phyloP scores from a whole-genome alignment of 2,113 vertebrate genomes.

The Lasiurus borealis region DNA sequence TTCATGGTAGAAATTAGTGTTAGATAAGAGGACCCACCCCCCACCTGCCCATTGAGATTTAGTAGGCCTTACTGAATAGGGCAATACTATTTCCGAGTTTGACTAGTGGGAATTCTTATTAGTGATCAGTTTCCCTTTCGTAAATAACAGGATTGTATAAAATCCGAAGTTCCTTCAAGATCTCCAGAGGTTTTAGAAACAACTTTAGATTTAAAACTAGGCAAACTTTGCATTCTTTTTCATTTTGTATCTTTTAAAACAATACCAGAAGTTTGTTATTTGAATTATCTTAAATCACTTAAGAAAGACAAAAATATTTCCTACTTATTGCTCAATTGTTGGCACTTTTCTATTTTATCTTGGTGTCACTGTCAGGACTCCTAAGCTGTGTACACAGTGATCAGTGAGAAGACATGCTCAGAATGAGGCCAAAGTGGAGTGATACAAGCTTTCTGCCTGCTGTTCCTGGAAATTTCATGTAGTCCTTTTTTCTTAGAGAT shows the following conservation, averaged over 20 bases:
- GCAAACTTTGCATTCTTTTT: not conserved
- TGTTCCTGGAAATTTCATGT: not conserved
- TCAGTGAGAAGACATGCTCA: not conserved
- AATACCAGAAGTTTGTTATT: not conserved
- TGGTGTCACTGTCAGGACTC: not conserved
- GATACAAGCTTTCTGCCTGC: not conserved
- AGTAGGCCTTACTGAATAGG: not conserved
- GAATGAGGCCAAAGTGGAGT: not conserved
- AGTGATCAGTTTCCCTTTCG: not conserved
- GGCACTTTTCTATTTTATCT: not conserved
- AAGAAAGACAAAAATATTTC: not conserved
- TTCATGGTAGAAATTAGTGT: not conserved
- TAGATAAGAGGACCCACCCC: not conserved
- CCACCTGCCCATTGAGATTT: not conserved
- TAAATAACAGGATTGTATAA: not conserved
- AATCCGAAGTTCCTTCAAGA: not conserved
- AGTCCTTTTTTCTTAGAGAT: not conserved
- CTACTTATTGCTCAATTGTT: not conserved
- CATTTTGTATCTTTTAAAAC: not conserved
- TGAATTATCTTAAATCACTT: conserved; percentile 18
- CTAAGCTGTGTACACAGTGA: not conserved
- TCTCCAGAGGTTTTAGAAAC: not conserved
- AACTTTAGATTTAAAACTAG: not conserved
- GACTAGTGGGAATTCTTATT: not conserved
- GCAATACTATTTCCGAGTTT: not conserved